Evolutionary conservation across 2,797 vertebrate genomes (phyloP), one percentile per base, ranked within the genome.

Genomic region (Clarias fuscus): DNA sequence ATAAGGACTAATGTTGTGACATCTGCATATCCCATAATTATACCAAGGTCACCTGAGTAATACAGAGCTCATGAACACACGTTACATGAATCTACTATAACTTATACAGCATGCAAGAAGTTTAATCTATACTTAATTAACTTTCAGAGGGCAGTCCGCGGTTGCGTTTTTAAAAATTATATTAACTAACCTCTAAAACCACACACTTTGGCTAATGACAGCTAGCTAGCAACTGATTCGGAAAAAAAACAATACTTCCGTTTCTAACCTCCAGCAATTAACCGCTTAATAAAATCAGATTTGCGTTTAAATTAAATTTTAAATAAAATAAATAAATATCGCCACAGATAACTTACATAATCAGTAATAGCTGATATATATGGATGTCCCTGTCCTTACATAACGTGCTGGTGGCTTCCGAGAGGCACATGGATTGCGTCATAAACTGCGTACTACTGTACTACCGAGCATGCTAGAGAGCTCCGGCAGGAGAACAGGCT

Each of bases 301-400:
- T 2, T 22, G 10, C 15, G 7, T 20, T 27, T 59, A 53, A 56
- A 7, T 53, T 53, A 53, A 53, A 78, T 70, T 40, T 58, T 40
- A 0, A 65, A 20, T 11, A 27, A 13, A 2, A 30, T 11, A 58
- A 65, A 64, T 4, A 75, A 68, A 75, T 56, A 75, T 56, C 43
- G 15, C 1, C 22, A 7, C 4, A 33, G 5, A 18, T 68, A 40
- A 71, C 72, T 88, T 85, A 83, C 70, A 76, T 37, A 53, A 17
- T 24, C 30, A 62, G 24, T 15, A 56, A 22, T n/a, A 61, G 48
- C 8, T 14, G 61, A 56, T 48, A 20, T 7, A 15, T 87, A 78
- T 75, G 73, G 20, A 33, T 86, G 65, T 53, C 87, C 58, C 83
- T 89, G 91, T 89, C 73, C 83, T 91, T 83, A 86, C 48, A 84